Evolutionary conservation across 2,797 vertebrate species (phyloP).

Genomic region (Scleropages formosus): DNA sequence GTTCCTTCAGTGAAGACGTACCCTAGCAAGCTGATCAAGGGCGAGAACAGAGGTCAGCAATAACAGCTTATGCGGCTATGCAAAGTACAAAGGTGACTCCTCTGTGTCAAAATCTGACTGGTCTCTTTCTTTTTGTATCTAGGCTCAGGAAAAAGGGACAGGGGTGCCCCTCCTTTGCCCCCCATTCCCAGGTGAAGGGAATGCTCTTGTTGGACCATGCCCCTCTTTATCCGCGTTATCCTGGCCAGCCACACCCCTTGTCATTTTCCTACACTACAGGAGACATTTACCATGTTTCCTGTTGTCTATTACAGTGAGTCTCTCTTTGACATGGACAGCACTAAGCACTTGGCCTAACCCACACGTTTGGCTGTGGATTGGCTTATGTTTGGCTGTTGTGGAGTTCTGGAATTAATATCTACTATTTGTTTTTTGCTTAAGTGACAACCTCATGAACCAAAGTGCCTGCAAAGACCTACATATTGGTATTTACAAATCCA

Average conservation of each 20-base stretch:
- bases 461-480: neutral
- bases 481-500: too few relatives aligned
- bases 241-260: neutral
- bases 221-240: neutral
- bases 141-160: conserved; percentile 74
- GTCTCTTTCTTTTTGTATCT: conserved; percentile 30
- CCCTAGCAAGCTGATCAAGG: conserved; percentile 77
- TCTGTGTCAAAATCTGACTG: neutral
- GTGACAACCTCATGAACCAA: neutral
- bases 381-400: conserved; percentile 3
- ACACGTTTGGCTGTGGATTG: conserved; percentile 23
- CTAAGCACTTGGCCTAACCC: conserved; percentile 27
- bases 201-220: conserved; percentile 41
- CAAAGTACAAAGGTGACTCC: neutral
- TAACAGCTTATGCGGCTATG: neutral
- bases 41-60: conserved; percentile 72
- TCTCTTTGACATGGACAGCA: conserved; percentile 37
- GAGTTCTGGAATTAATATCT: neutral
- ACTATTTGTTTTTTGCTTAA: neutral
- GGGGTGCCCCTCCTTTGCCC: conserved; percentile 77
- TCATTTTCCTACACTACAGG: neutral
- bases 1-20: conserved; percentile 72
- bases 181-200: conserved; percentile 76
- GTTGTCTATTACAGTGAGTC: conserved; percentile 43
- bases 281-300: conserved; percentile 7